Percentiles rank a stretch among this genome's conserved stretches.
phyloP scores from a whole-genome alignment of 2,888 invertebrate species.

The Brenthis daphne region DNA sequence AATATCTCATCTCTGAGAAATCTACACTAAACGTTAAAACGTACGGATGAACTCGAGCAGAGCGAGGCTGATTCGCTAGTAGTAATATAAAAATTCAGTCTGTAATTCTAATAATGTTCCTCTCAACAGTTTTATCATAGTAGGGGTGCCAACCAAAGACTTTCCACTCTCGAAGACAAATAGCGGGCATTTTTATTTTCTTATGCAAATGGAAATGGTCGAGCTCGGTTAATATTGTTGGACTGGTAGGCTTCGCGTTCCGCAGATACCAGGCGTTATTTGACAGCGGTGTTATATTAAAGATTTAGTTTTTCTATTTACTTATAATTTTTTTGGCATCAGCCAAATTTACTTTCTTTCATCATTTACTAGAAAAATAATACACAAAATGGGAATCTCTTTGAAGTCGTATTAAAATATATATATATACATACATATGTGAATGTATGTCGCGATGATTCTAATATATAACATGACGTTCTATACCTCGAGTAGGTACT shows the following conservation, averaged over 20 bases:
- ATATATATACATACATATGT: no score
- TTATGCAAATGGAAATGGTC: slow-evolving; percentile 49
- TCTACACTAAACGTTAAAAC: no score
- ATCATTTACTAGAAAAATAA: not conserved
- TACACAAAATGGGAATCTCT: no score
- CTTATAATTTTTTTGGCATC: not conserved
- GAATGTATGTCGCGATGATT: no score
- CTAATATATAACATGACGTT: no score
- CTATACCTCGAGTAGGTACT: no score
- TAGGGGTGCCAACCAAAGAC: slow-evolving; percentile 39
- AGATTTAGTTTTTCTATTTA: slow-evolving; percentile 5
- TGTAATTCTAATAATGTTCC: no score
- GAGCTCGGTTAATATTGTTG: slow-evolving; percentile 45
- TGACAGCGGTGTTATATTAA: slow-evolving; percentile 35
- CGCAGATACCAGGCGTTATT: slow-evolving; percentile 44
- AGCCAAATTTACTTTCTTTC: not conserved
- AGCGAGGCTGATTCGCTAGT: no score
- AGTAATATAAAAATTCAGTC: no score
- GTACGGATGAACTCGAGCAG: no score
- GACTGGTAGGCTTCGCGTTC: slow-evolving; percentile 36
- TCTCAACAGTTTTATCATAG: slow-evolving; percentile 17
- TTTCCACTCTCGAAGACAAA: slow-evolving; percentile 46
- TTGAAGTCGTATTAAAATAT: no score
- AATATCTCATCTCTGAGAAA: no score
- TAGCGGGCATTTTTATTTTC: slow-evolving; percentile 50